Base-by-base conservation (phyloP, 2,797 vertebrate genomes). In the Sebastes umbrosus region DNA sequence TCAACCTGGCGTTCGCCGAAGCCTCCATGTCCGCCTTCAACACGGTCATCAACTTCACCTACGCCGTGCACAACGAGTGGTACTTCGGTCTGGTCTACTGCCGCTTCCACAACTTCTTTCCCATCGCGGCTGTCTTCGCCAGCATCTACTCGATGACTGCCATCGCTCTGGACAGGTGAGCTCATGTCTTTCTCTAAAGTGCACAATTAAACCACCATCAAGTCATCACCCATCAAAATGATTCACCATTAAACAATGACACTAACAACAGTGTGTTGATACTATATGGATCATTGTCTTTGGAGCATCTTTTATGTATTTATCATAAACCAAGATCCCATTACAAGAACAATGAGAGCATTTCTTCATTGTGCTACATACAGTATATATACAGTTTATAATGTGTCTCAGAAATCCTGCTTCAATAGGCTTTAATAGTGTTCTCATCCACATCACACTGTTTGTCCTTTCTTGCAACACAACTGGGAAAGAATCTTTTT, bases 41-140 rank as follows among this genome's bases (percentile, higher is more conserved):
- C 89, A 98, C 98, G 0, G 97, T 99, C 12, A 96, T 99, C 86
- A 99, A 99, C 96, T 99, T 99, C 94, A 96, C 96, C 82, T 99
- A 98, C 46, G 96, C 96, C 9, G 93, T 97, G 80, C 97, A 98
- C 95, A 98, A 98, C 57, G 97, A 97, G 88, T 99, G 98, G 98
- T 99, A 99, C 94, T 99, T 97, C 1, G 98, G 98, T 14, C 86
- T 93, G n/a, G 90, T 94, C 84, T 99, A 99, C 95, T 99, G 98
- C 94, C 97, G 97, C 88, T 99, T 99, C 90, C 98, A 99, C 93
- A 99, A 99, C 97, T 98, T 99, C 95, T 99, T 99, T 78, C 98
- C 98, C 8, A 97, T 99, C 34, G 97, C 98, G 0, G 97, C 98
- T 0, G 97, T 99, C 43, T 99, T 99, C 5, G 97, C 98, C 93